Evolutionary conservation across 2,888 invertebrate genomes (phyloP).

Genomic region (Hypomecis atomaria): DNA sequence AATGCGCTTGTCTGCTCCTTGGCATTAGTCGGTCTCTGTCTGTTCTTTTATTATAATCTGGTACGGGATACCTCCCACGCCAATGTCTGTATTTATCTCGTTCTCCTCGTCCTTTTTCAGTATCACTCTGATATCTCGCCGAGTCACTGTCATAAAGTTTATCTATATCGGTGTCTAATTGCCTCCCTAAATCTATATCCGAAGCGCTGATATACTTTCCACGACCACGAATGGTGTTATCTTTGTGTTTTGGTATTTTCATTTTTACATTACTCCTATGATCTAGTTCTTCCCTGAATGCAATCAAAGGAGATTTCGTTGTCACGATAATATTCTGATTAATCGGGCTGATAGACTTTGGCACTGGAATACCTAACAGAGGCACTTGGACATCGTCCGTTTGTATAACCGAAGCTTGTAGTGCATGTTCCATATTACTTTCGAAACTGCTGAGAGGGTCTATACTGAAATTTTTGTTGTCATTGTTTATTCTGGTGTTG

Average conservation of each 20-base stretch:
- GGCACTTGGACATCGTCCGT: slow-evolving; percentile 68
- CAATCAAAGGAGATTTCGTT: slow-evolving; percentile 40
- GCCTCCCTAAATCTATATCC: slow-evolving; percentile 1
- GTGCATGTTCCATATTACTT: slow-evolving; percentile 8
- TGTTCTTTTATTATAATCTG: background rate
- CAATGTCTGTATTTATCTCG: background rate
- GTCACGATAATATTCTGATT: slow-evolving; percentile 67
- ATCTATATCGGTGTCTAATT: slow-evolving; percentile 4
- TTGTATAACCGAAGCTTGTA: slow-evolving; percentile 55
- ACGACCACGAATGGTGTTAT: background rate
- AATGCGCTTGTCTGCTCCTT: slow-evolving; percentile 15
- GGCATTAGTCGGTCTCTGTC: background rate
- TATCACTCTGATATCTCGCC: slow-evolving; percentile 4
- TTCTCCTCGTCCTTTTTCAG: slow-evolving; percentile 2
- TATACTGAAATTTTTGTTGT: background rate
- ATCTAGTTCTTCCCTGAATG: slow-evolving; percentile 9
- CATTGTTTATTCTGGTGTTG: slow-evolving; percentile 13
- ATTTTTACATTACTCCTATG: slow-evolving; percentile 9
- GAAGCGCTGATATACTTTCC: background rate
- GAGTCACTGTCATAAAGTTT: background rate
- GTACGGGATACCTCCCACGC: background rate
- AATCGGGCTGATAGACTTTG: slow-evolving; percentile 54
- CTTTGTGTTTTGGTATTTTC: background rate
- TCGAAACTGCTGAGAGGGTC: background rate
- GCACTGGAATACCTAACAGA: slow-evolving; percentile 62